Percentiles rank a stretch among this genome's conserved stretches.
These are phyloP conservation scores for Drosophila mauritiana DNA, from an alignment of 1,140 invertebrate genomes.

Conservation along the genomic window DNA sequence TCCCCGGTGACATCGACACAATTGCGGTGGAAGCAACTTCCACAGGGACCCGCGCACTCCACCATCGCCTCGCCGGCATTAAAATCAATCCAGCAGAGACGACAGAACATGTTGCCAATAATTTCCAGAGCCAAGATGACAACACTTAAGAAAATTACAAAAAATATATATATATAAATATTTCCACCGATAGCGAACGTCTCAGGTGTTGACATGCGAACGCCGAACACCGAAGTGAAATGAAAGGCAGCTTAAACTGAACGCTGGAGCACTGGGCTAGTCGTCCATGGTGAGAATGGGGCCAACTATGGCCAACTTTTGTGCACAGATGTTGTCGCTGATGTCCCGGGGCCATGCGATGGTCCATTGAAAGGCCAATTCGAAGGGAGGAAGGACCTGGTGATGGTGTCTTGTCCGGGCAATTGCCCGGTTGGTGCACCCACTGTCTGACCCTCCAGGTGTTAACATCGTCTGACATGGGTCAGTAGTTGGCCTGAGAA, in stretches of 20 bases:
- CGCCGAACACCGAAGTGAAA: constrained; percentile 39
- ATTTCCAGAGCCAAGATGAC: constrained; percentile 29
- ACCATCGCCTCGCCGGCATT: constrained; percentile 42
- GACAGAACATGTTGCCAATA: constrained; percentile 83
- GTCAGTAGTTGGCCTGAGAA: not conserved
- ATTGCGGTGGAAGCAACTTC: constrained; percentile 52
- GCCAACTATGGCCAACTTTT: constrained; percentile 25
- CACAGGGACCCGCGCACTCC: constrained; percentile 69
- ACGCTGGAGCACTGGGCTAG: not conserved
- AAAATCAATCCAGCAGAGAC: constrained; percentile 83
- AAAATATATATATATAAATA: constrained; percentile 2
- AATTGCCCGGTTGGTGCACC: constrained; percentile 2
- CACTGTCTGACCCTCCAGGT: constrained; percentile 2
- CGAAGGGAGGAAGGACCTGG: constrained; percentile 12
- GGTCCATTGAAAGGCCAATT: constrained; percentile 62
- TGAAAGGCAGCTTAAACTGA: constrained; percentile 1
- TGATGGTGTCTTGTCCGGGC: not conserved
- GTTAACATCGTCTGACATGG: constrained; percentile 20
- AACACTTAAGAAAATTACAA: constrained; percentile 76
- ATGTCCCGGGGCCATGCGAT: constrained; percentile 51
- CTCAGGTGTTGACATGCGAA: constrained; percentile 71
- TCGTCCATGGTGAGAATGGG: not conserved
- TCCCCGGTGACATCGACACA: constrained; percentile 67
- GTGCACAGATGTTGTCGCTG: constrained; percentile 33
- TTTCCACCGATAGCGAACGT: not conserved